Evolutionary conservation across 2,113 vertebrate species (phyloP).

Genomic region (Anthoscopus minutus): DNA sequence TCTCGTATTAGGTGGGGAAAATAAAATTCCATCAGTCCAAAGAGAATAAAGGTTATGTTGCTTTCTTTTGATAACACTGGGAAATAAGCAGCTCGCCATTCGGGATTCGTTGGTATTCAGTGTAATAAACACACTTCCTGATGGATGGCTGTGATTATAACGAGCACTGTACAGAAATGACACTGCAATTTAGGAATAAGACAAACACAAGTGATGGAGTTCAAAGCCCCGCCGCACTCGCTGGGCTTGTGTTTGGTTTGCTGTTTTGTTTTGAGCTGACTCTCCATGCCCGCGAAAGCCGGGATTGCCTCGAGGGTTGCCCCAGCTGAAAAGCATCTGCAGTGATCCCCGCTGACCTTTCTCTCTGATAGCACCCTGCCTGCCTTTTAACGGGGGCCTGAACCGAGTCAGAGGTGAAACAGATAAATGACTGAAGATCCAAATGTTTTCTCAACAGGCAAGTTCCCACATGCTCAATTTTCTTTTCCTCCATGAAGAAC

Average conservation of each 20-base stretch:
- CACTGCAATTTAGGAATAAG: background rate
- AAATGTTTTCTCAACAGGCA: constrained; percentile 51
- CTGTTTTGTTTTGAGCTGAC: background rate
- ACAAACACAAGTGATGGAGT: background rate
- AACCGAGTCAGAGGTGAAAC: constrained; percentile 49
- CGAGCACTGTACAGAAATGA: background rate
- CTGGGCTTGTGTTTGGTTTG: background rate
- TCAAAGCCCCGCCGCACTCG: background rate
- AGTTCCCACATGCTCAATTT: constrained; percentile 53
- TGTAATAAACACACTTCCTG: constrained; percentile 5
- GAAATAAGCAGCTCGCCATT: background rate
- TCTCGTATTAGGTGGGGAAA: background rate
- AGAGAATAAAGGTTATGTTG: background rate
- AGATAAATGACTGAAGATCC: constrained; percentile 61
- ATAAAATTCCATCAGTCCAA: background rate
- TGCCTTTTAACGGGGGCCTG: constrained; percentile 38
- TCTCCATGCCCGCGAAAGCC: background rate
- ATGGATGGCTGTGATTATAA: background rate
- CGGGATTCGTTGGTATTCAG: background rate
- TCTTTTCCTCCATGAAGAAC: constrained; percentile 38
- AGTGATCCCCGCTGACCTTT: constrained; percentile 61
- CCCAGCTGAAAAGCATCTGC: constrained; percentile 53
- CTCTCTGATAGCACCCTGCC: constrained; percentile 39
- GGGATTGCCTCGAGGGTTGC: constrained; percentile 26
- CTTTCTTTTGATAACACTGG: background rate